A percentile compares a stretch with the other conserved stretches of the same genome.
phyloP scores from a whole-genome alignment of 2,113 vertebrate species.

The Trematocara macrostoma region DNA sequence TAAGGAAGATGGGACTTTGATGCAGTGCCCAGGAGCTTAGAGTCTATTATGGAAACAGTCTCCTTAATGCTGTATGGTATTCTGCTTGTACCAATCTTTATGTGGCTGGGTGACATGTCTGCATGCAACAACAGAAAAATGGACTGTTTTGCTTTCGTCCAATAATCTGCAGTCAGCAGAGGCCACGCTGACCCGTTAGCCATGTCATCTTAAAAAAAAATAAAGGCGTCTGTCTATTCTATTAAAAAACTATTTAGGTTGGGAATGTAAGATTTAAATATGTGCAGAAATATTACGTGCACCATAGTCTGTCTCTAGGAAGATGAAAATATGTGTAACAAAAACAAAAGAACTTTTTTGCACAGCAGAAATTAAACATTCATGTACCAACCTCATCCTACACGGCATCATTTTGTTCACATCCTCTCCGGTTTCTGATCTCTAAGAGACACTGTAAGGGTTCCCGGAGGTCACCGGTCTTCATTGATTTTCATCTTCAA shows the following conservation, averaged over 20 bases:
- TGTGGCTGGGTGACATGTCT: neutral
- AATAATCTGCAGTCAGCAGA: neutral
- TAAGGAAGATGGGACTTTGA: conserved; percentile 42
- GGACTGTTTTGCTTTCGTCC: neutral
- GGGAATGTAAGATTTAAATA: neutral
- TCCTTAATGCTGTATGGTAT: conserved; percentile 1
- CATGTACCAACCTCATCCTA: neutral
- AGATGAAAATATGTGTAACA: neutral
- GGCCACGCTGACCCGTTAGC: neutral
- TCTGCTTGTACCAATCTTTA: conserved; percentile 6
- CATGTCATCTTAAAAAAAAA: neutral
- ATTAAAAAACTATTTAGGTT: neutral
- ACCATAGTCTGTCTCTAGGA: neutral
- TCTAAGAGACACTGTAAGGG: neutral
- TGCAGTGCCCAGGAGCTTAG: conserved; percentile 26
- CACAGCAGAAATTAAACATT: neutral
- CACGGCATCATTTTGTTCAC: neutral
- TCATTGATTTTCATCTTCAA: neutral
- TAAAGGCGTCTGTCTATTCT: neutral
- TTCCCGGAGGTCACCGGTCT: neutral
- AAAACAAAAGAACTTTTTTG: neutral
- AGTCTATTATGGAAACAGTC: conserved; percentile 29
- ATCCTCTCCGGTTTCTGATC: neutral
- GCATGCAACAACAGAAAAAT: neutral
- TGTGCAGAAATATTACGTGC: neutral